These are phyloP conservation scores for Daphoenositta chrysoptera DNA, from an alignment of 2,113 vertebrate genomes.

Conservation along the genomic window DNA sequence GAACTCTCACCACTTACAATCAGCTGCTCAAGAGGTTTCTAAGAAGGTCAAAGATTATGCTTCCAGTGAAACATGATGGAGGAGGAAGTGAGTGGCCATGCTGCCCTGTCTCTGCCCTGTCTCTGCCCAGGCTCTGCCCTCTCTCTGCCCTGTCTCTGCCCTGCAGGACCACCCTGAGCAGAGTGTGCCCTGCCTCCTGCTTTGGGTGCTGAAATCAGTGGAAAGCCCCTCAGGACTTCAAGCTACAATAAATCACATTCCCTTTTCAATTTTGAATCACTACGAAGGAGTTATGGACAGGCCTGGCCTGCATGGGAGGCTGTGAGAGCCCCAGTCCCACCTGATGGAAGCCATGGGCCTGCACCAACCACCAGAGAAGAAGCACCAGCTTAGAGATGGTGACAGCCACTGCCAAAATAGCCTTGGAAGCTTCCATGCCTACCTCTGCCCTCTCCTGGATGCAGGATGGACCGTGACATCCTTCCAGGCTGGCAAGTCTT, in stretches of 20 bases:
- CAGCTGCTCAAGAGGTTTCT: neutral
- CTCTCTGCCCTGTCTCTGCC: neutral
- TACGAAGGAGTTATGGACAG: neutral
- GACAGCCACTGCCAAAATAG: neutral
- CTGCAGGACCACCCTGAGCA: neutral
- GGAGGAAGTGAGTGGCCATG: neutral
- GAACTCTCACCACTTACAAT: neutral
- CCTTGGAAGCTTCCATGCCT: neutral
- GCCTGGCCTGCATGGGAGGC: neutral
- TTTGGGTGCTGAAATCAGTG: neutral
- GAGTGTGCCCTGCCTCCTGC: neutral
- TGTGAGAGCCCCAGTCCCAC: neutral
- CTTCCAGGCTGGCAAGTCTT: neutral
- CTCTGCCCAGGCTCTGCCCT: neutral
- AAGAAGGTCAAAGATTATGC: neutral
- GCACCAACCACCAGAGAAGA: neutral
- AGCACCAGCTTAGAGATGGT: neutral
- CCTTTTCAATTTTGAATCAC: neutral
- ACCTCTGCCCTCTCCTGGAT: neutral
- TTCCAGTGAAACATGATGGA: fast-evolving
- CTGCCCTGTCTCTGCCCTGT: neutral
- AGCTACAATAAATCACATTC: neutral
- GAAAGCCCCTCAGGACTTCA: neutral
- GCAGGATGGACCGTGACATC: neutral
- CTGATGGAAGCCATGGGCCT: neutral